These are phyloP conservation scores for Fragariocoptes setiger DNA, from an alignment of 1,140 invertebrate genomes.

Conservation along the genomic window DNA sequence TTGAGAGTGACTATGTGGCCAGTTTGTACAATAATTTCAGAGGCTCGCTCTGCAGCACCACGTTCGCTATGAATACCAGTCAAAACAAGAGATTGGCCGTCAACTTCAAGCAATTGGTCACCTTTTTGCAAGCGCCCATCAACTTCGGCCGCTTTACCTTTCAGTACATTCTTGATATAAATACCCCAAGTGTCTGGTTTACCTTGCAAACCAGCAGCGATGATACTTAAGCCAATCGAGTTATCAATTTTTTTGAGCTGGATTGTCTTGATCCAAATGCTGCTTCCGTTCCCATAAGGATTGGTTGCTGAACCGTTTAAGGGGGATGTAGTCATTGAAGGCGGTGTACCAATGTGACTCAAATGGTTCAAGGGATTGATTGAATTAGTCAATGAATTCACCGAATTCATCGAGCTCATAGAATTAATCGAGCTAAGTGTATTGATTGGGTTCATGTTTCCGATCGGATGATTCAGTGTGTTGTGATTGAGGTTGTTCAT, in stretches of 20 bases:
- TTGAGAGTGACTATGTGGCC: slow-evolving; percentile 69
- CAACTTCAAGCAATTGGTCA: slow-evolving; percentile 83
- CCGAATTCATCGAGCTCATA: too few species aligned
- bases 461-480: too few species aligned
- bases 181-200: slow-evolving; percentile 44
- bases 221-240: slow-evolving; percentile 70
- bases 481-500: too few species aligned
- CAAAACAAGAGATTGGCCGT: slow-evolving; percentile 75
- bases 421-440: too few species aligned
- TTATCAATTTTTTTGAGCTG: slow-evolving; percentile 60
- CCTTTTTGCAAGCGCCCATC: slow-evolving; percentile 76
- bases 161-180: slow-evolving; percentile 87
- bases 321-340: too few species aligned
- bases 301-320: too few species aligned
- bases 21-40: slow-evolving; percentile 72
- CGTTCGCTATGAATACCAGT: slow-evolving; percentile 46
- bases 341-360: too few species aligned
- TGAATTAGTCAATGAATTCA: too few species aligned
- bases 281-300: too few species aligned
- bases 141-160: slow-evolving; percentile 61
- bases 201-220: slow-evolving; percentile 62
- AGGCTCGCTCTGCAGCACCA: slow-evolving; percentile 73
- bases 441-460: too few species aligned
- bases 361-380: too few species aligned
- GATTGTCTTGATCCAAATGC: too few species aligned